phyloP scores from a whole-genome alignment of 2,113 vertebrate genomes.

The Sus scrofa region DNA sequence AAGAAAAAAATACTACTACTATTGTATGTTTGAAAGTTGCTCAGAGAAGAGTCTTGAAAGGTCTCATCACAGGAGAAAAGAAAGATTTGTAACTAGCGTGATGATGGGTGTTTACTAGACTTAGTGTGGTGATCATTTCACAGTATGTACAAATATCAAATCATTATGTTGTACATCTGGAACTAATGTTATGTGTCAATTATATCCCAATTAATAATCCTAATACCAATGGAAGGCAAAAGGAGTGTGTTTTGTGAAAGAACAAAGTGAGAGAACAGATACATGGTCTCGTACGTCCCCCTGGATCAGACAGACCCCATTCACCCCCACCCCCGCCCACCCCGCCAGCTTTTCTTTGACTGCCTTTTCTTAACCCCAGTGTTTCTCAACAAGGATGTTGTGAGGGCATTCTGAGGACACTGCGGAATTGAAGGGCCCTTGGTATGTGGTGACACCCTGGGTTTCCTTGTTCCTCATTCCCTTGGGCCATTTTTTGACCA shows the following conservation, averaged over 20 bases:
- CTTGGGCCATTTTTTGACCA: background rate
- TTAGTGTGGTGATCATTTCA: background rate
- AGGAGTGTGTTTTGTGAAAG: background rate
- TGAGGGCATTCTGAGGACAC: background rate
- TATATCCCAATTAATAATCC: background rate
- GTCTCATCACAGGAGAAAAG: background rate
- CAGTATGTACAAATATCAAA: background rate
- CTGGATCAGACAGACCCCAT: fast-evolving
- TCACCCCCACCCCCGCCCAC: background rate
- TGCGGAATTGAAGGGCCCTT: background rate
- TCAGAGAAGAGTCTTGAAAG: background rate
- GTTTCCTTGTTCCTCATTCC: constrained; percentile 21
- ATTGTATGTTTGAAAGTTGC: background rate
- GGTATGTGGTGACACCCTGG: background rate
- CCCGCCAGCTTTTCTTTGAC: background rate
- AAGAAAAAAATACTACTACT: background rate
- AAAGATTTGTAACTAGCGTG: background rate
- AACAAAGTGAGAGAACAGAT: background rate
- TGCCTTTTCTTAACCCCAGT: background rate
- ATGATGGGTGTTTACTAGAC: background rate
- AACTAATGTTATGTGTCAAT: background rate
- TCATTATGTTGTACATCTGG: background rate
- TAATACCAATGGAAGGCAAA: background rate
- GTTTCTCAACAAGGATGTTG: background rate
- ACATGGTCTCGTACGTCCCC: background rate